These are phyloP conservation scores for Thecocarcelia acutangulata DNA, from an alignment of 2,888 invertebrate genomes.

Conservation along the genomic window DNA sequence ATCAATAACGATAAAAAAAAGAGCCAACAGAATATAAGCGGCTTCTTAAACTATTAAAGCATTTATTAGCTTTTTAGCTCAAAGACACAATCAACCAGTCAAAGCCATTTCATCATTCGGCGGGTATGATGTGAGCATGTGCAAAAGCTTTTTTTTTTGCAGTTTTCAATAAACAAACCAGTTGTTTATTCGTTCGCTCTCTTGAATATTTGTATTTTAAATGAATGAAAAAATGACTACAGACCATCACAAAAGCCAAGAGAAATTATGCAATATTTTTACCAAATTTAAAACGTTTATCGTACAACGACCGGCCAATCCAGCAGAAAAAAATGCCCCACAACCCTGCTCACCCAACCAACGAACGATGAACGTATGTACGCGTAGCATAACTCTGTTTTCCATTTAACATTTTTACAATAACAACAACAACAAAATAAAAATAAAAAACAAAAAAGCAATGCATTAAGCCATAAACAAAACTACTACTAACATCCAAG, in stretches of 20 bases:
- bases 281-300: constrained; percentile 60
- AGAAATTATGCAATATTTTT: constrained; percentile 67
- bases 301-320: constrained; percentile 66
- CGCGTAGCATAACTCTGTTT: neutral
- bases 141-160: constrained; percentile 57
- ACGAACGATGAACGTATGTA: too few species aligned
- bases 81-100: neutral
- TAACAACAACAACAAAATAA: constrained; percentile 19
- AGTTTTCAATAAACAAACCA: neutral
- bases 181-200: constrained; percentile 16
- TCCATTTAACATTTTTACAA: constrained; percentile 33
- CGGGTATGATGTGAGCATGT: constrained; percentile 39
- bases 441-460: too few species aligned
- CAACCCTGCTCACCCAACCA: neutral
- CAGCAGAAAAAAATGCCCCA: constrained; percentile 5
- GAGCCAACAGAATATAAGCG: constrained; percentile 9
- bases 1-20: constrained; percentile 2
- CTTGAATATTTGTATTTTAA: neutral
- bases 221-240: constrained; percentile 12
- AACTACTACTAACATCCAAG: constrained; percentile 43
- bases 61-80: constrained; percentile 17
- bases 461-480: constrained; percentile 35
- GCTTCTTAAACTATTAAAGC: constrained; percentile 30
- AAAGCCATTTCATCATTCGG: neutral
- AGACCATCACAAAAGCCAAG: constrained; percentile 10